These are phyloP conservation scores for Bradynema listronoti DNA, from an alignment of 1,140 invertebrate genomes.

Conservation along the genomic window DNA sequence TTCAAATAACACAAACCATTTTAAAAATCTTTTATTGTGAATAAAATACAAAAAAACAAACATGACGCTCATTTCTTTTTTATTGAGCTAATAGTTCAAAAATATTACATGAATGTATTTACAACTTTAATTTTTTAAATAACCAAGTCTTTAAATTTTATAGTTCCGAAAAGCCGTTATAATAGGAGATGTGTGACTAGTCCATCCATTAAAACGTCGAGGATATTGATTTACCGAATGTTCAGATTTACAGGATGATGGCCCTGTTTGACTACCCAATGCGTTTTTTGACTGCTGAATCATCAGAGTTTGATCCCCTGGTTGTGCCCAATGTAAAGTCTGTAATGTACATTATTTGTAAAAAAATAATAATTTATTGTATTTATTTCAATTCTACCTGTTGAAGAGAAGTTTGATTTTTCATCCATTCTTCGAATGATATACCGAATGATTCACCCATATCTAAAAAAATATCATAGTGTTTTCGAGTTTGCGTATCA, in stretches of 20 bases:
- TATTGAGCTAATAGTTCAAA: too few species aligned
- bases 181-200: constrained; percentile 20
- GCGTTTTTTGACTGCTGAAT: not conserved
- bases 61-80: too few species aligned
- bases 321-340: constrained; percentile 23
- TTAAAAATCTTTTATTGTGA: too few species aligned
- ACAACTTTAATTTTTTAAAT: too few species aligned
- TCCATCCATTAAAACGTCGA: constrained; percentile 12
- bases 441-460: constrained; percentile 20
- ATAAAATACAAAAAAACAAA: too few species aligned
- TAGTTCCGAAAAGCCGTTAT: constrained; percentile 32
- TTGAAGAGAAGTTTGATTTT: constrained; percentile 26
- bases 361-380: constrained; percentile 1
- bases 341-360: constrained; percentile 12
- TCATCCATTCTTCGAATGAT: constrained; percentile 22
- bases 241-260: constrained; percentile 13
- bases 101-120: too few species aligned
- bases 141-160: constrained; percentile 35
- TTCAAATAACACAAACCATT: too few species aligned
- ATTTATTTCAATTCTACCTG: constrained; percentile 18
- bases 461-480: constrained; percentile 24
- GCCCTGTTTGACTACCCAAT: not conserved
- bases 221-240: not conserved
- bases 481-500: constrained; percentile 23
- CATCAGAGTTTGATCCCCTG: constrained; percentile 12